A percentile compares a stretch with the other conserved stretches of the same genome.
Evolutionary conservation across 2,888 invertebrate genomes (phyloP).

Genomic region (Drosophila mayaguana): DNA sequence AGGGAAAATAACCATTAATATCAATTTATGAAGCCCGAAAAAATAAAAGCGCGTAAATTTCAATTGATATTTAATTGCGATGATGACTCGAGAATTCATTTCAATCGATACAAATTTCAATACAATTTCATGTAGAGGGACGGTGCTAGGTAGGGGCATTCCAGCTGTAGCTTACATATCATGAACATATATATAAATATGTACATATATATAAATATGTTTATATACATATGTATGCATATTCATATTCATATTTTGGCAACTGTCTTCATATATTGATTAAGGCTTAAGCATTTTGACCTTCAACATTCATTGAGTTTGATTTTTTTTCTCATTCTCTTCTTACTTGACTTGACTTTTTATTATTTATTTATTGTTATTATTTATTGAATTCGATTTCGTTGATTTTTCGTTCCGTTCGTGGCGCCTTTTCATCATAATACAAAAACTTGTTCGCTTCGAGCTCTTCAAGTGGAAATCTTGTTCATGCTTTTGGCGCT

Average conservation of each 20-base stretch:
- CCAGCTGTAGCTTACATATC: constrained; percentile 1
- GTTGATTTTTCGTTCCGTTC: constrained; percentile 44
- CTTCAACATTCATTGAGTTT: constrained; percentile 79
- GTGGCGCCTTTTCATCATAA: constrained; percentile 40
- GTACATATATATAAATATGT: neutral
- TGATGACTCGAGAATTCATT: constrained; percentile 64
- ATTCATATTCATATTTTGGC: constrained; percentile 26
- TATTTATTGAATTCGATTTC: constrained; percentile 67
- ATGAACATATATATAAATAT: neutral
- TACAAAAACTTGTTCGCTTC: constrained; percentile 28
- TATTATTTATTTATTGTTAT: constrained; percentile 63
- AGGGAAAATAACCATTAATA: constrained; percentile 57
- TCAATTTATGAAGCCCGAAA: constrained; percentile 63
- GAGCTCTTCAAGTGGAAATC: constrained; percentile 35
- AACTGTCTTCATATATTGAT: constrained; percentile 69
- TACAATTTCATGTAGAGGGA: constrained; percentile 2
- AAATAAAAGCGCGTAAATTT: constrained; percentile 53
- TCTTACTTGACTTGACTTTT: constrained; percentile 25
- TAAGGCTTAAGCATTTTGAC: constrained; percentile 79
- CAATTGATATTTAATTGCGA: constrained; percentile 79
- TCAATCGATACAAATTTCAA: constrained; percentile 76
- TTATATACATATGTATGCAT: neutral
- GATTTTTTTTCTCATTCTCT: constrained; percentile 2
- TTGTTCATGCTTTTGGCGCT: constrained; percentile 21
- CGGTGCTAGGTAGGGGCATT: constrained; percentile 9